Evolutionary conservation across 2,888 invertebrate species (phyloP).

Genomic region (Apodemia hepburni): DNA sequence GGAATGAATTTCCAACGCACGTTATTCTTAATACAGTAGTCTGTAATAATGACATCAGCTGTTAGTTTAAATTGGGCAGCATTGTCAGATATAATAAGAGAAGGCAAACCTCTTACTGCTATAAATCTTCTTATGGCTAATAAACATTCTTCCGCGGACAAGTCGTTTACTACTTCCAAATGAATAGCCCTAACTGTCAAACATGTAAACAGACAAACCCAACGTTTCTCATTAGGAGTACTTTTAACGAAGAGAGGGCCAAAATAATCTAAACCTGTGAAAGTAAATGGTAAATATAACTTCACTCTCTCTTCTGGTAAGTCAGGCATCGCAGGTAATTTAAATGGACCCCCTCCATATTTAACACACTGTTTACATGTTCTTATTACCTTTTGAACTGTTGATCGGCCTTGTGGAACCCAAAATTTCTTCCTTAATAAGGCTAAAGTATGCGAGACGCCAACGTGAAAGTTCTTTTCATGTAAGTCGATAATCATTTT

Average conservation of each 20-base stretch:
- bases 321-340: slow-evolving; percentile 31
- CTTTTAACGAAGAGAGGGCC: slow-evolving; percentile 26
- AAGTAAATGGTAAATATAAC: slow-evolving; percentile 28
- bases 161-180: slow-evolving; percentile 33
- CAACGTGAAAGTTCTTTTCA: not conserved
- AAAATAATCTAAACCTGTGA: slow-evolving; percentile 30
- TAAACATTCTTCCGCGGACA: slow-evolving; percentile 33
- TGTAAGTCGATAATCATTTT: not conserved
- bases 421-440: slow-evolving; percentile 2
- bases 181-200: slow-evolving; percentile 34
- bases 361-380: slow-evolving; percentile 30
- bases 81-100: slow-evolving; percentile 30
- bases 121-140: slow-evolving; percentile 30
- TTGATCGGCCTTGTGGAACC: slow-evolving; percentile 13
- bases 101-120: slow-evolving; percentile 24
- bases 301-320: slow-evolving; percentile 34
- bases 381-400: slow-evolving; percentile 16
- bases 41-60: slow-evolving; percentile 19
- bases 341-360: slow-evolving; percentile 34
- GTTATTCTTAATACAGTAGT: slow-evolving; percentile 22
- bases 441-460: not conserved
- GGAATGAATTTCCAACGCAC: slow-evolving; percentile 23
- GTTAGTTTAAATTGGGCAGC: slow-evolving; percentile 31
- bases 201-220: slow-evolving; percentile 31
- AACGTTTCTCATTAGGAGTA: slow-evolving; percentile 25